phyloP scores from a whole-genome alignment of 2,888 invertebrate genomes.

The Synergus laeviventris region DNA sequence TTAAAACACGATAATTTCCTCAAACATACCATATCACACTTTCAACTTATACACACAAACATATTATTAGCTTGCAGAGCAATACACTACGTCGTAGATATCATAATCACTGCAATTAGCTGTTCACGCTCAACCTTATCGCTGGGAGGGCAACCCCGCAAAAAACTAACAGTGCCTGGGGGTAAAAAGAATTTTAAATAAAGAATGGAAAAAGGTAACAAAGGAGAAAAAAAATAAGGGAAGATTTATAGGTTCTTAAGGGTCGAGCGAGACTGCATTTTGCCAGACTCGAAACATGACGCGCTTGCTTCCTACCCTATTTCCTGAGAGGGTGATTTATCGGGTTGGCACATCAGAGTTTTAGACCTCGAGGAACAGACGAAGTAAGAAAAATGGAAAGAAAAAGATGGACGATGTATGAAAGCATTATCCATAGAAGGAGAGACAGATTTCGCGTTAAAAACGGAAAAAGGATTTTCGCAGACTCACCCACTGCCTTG shows the following conservation, averaged over 20 bases:
- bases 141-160: conserved; percentile 17
- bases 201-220: background rate
- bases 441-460: conserved; percentile 8
- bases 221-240: conserved; percentile 46
- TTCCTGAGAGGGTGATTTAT: conserved; percentile 40
- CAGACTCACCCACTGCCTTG: conserved; percentile 82
- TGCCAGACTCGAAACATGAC: conserved; percentile 55
- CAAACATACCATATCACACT: background rate
- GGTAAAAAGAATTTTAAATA: background rate
- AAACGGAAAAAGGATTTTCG: conserved; percentile 45
- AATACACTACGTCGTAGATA: conserved; percentile 34
- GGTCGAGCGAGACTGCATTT: conserved; percentile 55
- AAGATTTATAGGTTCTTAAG: conserved; percentile 60
- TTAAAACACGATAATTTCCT: conserved; percentile 20
- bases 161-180: conserved; percentile 1
- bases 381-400: conserved; percentile 26
- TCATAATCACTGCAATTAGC: conserved; percentile 38
- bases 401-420: conserved; percentile 11
- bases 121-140: conserved; percentile 40
- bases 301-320: conserved; percentile 38
- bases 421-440: conserved; percentile 2
- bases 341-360: conserved; percentile 29
- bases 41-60: conserved; percentile 26
- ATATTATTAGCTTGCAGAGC: conserved; percentile 25
- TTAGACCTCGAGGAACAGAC: conserved; percentile 16